A percentile compares a stretch with the other conserved stretches of the same genome.
phyloP scores from a whole-genome alignment of 2,113 vertebrate species.

The Chlorodrepanis virens region DNA sequence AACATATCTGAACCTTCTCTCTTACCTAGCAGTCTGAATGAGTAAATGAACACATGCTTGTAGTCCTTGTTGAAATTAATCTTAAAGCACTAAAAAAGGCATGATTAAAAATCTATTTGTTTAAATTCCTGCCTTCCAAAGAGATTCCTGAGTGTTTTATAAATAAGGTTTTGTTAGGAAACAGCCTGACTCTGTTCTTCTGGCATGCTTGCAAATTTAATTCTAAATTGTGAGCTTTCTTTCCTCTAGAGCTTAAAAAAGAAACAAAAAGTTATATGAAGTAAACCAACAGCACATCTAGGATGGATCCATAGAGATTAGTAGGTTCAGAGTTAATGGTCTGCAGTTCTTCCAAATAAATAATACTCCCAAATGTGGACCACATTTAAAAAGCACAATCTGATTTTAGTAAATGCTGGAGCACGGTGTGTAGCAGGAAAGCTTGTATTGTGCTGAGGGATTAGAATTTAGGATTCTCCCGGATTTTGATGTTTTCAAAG shows the following conservation, averaged over 20 bases:
- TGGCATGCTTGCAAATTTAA: background rate
- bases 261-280: background rate
- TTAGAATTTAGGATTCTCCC: background rate
- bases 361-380: background rate
- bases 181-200: background rate
- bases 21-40: background rate
- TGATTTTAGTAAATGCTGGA: background rate
- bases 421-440: background rate
- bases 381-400: background rate
- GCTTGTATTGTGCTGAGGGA: background rate
- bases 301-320: background rate
- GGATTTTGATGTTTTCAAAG: conserved; percentile 1
- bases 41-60: background rate
- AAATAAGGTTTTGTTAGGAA: background rate
- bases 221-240: background rate
- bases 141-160: background rate
- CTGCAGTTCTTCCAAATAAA: background rate
- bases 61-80: background rate
- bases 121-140: background rate
- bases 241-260: background rate
- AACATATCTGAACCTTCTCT: background rate
- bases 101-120: background rate
- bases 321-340: background rate
- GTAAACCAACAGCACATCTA: background rate
- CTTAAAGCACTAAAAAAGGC: background rate